These are phyloP conservation scores for Pluvianellus socialis DNA, from an alignment of 2,113 vertebrate species.

Conservation along the genomic window DNA sequence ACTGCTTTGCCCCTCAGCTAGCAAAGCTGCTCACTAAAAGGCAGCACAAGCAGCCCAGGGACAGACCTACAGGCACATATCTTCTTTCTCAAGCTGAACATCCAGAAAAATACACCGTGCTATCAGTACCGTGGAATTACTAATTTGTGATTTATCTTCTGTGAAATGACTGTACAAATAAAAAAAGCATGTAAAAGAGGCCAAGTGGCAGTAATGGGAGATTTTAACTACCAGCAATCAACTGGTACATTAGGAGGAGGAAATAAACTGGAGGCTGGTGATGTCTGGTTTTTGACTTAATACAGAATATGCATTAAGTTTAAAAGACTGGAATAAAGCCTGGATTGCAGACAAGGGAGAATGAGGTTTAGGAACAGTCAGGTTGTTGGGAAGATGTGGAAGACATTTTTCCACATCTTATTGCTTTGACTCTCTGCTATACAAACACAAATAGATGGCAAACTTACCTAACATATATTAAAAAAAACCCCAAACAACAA, in stretches of 20 bases:
- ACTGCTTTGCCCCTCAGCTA: neutral
- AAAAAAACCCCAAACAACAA: too few species aligned
- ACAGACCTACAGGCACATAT: neutral
- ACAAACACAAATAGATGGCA: neutral
- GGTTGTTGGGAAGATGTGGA: neutral
- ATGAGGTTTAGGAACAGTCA: neutral
- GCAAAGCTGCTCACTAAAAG: neutral
- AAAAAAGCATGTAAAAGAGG: neutral
- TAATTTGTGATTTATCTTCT: conserved; percentile 35
- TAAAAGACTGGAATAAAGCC: neutral
- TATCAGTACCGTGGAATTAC: neutral
- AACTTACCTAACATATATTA: neutral
- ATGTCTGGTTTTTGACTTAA: neutral
- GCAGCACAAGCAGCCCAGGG: neutral
- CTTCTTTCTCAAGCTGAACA: neutral
- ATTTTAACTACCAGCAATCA: conserved; percentile 14
- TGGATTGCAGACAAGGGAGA: neutral
- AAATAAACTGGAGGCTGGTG: neutral
- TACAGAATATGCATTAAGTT: neutral
- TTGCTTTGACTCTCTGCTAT: neutral
- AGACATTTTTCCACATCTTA: neutral
- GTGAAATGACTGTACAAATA: conserved; percentile 12
- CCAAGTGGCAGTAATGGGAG: neutral
- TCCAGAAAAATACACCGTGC: neutral
- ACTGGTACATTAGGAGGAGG: neutral